phyloP scores from a whole-genome alignment of 2,888 invertebrate species.

The Oasisia sp. region DNA sequence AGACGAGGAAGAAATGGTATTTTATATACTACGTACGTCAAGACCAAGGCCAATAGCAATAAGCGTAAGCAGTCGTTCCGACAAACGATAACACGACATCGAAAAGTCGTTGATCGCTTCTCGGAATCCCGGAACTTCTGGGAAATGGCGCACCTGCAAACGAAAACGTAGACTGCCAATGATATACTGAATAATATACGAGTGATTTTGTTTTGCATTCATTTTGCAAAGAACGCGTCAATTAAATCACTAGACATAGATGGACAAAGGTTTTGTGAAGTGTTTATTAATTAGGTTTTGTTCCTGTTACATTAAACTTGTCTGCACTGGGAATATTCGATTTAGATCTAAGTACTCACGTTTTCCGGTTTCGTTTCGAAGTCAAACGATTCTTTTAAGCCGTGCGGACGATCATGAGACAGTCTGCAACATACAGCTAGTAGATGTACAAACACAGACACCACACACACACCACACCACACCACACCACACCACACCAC shows the following conservation, averaged over 20 bases:
- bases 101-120: neutral
- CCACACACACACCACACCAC: too few relatives aligned
- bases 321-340: neutral
- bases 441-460: neutral
- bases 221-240: neutral
- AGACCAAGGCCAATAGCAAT: neutral
- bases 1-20: neutral
- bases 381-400: conserved; percentile 3
- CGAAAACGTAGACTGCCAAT: neutral
- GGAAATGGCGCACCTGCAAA: neutral
- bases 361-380: neutral
- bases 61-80: neutral
- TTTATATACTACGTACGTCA: neutral
- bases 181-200: neutral
- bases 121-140: neutral
- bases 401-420: conserved; percentile 3
- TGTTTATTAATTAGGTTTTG: neutral
- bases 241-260: neutral
- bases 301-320: neutral
- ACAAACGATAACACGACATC: neutral
- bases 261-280: neutral
- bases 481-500: too few relatives aligned
- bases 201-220: neutral
- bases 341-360: neutral
- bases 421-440: neutral